These are phyloP conservation scores for Synodontis membranacea DNA, from an alignment of 2,113 vertebrate species.

Conservation along the genomic window DNA sequence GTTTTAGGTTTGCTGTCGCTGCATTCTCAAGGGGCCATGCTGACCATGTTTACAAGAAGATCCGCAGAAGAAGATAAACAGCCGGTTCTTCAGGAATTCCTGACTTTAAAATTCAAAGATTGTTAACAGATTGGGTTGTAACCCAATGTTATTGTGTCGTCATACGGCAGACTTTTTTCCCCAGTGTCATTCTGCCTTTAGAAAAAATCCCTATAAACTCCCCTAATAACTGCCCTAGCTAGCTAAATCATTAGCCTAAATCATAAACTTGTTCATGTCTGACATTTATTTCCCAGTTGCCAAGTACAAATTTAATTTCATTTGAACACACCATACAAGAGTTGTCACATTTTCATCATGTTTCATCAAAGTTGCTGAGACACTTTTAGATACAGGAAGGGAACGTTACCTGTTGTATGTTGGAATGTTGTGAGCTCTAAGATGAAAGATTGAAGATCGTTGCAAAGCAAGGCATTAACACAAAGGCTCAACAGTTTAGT, in stretches of 20 bases:
- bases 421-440: no score
- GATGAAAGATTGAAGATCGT: no score
- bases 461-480: background rate
- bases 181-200: background rate
- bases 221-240: no score
- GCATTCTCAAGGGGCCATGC: background rate
- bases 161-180: background rate
- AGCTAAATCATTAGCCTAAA: background rate
- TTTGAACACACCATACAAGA: background rate
- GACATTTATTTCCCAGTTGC: background rate
- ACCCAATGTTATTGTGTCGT: background rate
- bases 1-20: background rate
- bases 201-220: no score
- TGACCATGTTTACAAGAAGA: conserved; percentile 1
- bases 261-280: background rate
- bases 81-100: background rate
- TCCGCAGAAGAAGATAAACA: conserved; percentile 1
- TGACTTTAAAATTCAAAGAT: background rate
- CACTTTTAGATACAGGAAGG: background rate
- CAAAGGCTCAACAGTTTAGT: background rate
- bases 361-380: background rate
- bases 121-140: background rate
- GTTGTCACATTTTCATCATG: background rate
- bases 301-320: background rate
- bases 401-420: no score